A percentile compares a stretch with the other conserved stretches of the same genome.
Conservation (phyloP, 2,113 vertebrate species). For the Pipa parva region DNA sequence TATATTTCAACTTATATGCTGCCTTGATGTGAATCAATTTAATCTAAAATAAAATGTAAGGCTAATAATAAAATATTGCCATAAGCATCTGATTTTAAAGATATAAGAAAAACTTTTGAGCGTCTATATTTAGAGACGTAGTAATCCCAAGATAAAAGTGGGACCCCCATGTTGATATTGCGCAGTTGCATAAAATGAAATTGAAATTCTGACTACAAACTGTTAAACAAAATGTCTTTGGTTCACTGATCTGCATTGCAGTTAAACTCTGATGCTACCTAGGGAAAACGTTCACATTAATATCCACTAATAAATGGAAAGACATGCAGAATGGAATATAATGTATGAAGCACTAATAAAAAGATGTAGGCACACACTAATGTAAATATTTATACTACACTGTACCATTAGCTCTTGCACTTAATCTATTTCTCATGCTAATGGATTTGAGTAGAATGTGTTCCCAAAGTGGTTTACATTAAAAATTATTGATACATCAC, state of each 20-base stretch:
- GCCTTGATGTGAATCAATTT: too few species aligned
- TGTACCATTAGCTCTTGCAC: conserved; percentile 45
- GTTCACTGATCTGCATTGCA: conserved; percentile 26
- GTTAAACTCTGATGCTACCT: conserved; percentile 35
- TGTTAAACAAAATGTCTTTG: conserved; percentile 13
- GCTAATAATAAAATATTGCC: too few species aligned
- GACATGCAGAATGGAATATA: conserved; percentile 24
- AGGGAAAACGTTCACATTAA: conserved; percentile 37
- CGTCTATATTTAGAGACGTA: too few species aligned
- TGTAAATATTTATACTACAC: conserved; percentile 51
- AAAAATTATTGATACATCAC: conserved; percentile 45
- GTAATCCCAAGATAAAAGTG: too few species aligned
- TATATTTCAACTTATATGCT: too few species aligned
- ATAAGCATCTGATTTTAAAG: too few species aligned
- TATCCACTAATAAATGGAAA: conserved; percentile 40
- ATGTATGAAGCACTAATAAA: conserved; percentile 48
- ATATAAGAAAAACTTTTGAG: too few species aligned
- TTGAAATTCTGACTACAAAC: conserved; percentile 6
- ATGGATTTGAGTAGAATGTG: conserved; percentile 47
- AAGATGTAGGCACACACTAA: conserved; percentile 43
- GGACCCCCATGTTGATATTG: too few species aligned
- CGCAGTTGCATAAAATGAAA: too few species aligned
- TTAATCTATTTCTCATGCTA: conserved; percentile 52
- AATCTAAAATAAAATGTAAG: too few species aligned
- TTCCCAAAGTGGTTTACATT: conserved; percentile 47